Conservation (phyloP, 2,113 vertebrate species). For the Spea multiplicata region DNA sequence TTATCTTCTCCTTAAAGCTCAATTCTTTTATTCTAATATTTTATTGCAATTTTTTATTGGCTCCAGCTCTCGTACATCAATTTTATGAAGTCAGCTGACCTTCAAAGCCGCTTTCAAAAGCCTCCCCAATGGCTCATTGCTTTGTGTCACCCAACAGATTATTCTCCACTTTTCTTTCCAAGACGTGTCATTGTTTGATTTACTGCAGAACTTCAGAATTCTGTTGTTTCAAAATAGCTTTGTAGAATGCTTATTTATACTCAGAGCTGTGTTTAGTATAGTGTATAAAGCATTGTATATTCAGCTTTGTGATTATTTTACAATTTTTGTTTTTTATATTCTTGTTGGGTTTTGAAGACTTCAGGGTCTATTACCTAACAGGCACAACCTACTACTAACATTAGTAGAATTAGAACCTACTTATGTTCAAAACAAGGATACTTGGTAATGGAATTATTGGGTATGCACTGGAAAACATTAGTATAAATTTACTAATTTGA, state of each 20-base stretch:
- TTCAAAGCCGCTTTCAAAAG: neutral
- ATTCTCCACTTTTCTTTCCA: neutral
- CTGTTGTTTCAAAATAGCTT: neutral
- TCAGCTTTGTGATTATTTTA: too few relatives aligned
- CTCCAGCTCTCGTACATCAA: neutral
- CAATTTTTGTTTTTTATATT: too few relatives aligned
- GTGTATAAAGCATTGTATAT: too few relatives aligned
- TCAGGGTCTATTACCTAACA: too few relatives aligned
- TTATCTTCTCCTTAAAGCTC: neutral
- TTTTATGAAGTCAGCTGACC: constrained; percentile 14
- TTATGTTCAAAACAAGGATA: too few relatives aligned
- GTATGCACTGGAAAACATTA: too few relatives aligned
- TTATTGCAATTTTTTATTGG: neutral
- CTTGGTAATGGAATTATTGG: too few relatives aligned
- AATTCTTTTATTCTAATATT: neutral
- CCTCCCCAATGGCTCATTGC: constrained; percentile 8
- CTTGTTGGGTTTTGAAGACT: too few relatives aligned
- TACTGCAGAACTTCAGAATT: neutral
- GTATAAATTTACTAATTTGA: too few relatives aligned
- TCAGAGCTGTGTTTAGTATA: neutral
- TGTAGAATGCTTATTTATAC: neutral
- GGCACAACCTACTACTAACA: too few relatives aligned
- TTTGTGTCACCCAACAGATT: neutral
- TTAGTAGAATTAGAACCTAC: too few relatives aligned
- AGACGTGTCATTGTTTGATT: neutral